Percentiles rank a stretch among this genome's conserved stretches.
Evolutionary conservation across 2,888 invertebrate species (phyloP).

Genomic region (Cantharis nigra): DNA sequence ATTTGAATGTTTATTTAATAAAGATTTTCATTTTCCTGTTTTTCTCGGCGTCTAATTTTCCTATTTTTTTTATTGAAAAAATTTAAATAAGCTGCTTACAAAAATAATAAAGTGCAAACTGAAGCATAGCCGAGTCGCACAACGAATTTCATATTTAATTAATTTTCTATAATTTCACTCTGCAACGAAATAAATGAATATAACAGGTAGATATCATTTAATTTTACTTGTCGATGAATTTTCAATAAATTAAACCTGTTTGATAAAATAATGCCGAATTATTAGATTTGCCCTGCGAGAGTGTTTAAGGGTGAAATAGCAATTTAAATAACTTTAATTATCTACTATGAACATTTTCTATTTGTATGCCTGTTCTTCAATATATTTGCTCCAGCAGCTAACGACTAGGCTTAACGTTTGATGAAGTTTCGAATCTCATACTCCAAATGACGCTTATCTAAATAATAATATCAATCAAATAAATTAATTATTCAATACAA

Average conservation of each 20-base stretch:
- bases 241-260: background rate
- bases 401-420: background rate
- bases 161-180: background rate
- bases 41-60: background rate
- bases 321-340: background rate
- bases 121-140: too few species aligned
- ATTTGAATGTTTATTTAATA: background rate
- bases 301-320: background rate
- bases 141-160: background rate
- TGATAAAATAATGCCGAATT: background rate
- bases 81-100: background rate
- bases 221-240: background rate
- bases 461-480: background rate
- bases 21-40: background rate
- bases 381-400: background rate
- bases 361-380: background rate
- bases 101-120: background rate
- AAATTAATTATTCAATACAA: background rate
- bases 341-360: background rate
- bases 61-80: background rate
- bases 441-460: background rate
- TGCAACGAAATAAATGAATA: background rate
- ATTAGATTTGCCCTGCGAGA: background rate
- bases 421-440: background rate
- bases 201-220: background rate